Conservation (phyloP, 64 coral and sea anemone species). For the Pocillopora verrucosa region DNA sequence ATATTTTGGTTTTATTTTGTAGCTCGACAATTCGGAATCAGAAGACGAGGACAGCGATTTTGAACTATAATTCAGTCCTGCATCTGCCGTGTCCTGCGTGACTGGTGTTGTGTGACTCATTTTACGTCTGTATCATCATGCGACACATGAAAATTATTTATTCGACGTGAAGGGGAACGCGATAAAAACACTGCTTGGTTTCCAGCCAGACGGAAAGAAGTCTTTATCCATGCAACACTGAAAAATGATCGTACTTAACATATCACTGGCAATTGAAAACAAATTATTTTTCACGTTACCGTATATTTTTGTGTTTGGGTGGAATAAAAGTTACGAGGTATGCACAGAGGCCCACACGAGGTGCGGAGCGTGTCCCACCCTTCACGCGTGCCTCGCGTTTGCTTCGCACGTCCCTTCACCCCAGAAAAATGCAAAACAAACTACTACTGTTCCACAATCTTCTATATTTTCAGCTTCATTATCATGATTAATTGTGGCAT, state of each 20-base stretch:
- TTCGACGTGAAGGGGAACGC: not conserved
- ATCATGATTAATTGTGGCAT: no score
- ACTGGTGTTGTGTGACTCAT: not conserved
- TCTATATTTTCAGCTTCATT: no score
- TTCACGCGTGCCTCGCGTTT: no score
- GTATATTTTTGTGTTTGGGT: no score
- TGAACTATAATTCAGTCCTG: conserved; percentile 1
- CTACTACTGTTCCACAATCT: no score
- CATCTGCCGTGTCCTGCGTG: not conserved
- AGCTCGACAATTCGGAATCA: conserved; percentile 42
- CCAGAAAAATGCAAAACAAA: no score
- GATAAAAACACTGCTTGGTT: not conserved
- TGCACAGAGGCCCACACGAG: no score
- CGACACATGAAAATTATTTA: not conserved
- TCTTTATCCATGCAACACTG: not conserved
- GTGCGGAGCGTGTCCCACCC: no score
- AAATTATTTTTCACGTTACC: no score
- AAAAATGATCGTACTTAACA: not conserved
- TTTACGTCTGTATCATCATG: not conserved
- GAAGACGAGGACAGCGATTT: conserved; percentile 41
- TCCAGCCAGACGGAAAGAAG: not conserved
- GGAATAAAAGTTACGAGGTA: no score
- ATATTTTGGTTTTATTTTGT: not conserved
- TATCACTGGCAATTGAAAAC: not conserved
- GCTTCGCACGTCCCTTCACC: no score